Evolutionary conservation across 2,888 invertebrate genomes (phyloP).

Genomic region (Cylindroiulus punctatus): DNA sequence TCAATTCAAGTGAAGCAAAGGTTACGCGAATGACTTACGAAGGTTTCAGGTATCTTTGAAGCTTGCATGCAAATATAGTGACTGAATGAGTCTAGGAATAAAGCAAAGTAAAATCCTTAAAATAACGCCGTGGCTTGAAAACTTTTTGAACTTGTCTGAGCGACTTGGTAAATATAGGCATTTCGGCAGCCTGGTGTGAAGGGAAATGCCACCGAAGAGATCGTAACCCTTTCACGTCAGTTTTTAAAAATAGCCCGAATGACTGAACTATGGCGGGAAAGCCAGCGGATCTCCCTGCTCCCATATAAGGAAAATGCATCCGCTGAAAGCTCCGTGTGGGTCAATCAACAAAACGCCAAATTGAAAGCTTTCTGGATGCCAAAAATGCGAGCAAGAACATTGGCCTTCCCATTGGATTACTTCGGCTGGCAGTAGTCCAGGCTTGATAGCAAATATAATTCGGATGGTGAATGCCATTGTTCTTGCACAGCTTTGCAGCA

Average conservation of each 20-base stretch:
- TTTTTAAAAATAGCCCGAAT: neutral
- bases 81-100: too few species aligned
- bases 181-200: neutral
- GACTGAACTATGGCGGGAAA: constrained; percentile 14
- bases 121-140: too few species aligned
- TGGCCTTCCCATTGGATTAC: constrained; percentile 26
- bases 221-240: neutral
- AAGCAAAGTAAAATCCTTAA: too few species aligned
- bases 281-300: neutral
- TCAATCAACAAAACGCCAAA: constrained; percentile 15
- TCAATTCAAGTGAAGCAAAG: too few species aligned
- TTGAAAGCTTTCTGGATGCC: constrained; percentile 20
- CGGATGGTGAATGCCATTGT: constrained; percentile 43
- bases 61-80: too few species aligned
- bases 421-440: neutral
- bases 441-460: neutral
- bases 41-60: too few species aligned
- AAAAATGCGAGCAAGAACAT: neutral
- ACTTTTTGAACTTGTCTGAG: too few species aligned
- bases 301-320: constrained; percentile 29
- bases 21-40: too few species aligned
- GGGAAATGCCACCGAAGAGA: neutral
- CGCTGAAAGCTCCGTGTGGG: neutral
- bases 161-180: too few species aligned
- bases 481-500: neutral